Evolutionary conservation across 2,113 vertebrate genomes (phyloP).

Genomic region (Melanerpes formicivorus): DNA sequence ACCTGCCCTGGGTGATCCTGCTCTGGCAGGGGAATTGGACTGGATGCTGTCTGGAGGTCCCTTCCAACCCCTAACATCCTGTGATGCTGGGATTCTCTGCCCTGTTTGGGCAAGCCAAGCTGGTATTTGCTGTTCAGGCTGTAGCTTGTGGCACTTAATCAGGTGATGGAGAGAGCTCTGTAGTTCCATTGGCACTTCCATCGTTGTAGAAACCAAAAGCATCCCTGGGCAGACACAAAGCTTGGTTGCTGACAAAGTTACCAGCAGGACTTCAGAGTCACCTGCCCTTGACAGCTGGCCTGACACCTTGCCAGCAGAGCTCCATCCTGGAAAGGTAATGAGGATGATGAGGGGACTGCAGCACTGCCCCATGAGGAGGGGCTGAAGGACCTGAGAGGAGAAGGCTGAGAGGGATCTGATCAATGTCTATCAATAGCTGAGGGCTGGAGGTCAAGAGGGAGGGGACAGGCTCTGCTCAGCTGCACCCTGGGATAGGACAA

Average conservation of each 20-base stretch:
- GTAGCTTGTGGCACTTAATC: neutral
- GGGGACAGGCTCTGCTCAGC: too few species aligned
- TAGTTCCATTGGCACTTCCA: neutral
- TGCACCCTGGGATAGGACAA: too few species aligned
- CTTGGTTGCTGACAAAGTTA: neutral
- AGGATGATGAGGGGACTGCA: too few species aligned
- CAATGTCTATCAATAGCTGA: too few species aligned
- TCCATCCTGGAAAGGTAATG: neutral
- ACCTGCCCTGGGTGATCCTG: too few species aligned
- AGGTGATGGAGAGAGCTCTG: neutral
- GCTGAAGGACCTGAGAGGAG: too few species aligned
- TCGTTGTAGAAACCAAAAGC: neutral
- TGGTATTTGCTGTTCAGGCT: neutral
- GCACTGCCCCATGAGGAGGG: too few species aligned
- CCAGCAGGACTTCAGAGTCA: neutral
- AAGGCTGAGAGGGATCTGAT: too few species aligned
- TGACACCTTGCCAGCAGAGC: neutral
- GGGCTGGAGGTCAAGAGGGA: too few species aligned
- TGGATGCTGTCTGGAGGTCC: too few species aligned
- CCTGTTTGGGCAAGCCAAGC: neutral
- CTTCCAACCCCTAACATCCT: too few species aligned
- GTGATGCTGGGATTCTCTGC: neutral
- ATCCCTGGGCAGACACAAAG: neutral
- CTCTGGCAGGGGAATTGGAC: too few species aligned
- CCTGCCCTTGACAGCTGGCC: neutral